Percentiles rank a stretch among this genome's conserved stretches.
phyloP scores from a whole-genome alignment of 2,113 vertebrate species.

The Jacana jacana region DNA sequence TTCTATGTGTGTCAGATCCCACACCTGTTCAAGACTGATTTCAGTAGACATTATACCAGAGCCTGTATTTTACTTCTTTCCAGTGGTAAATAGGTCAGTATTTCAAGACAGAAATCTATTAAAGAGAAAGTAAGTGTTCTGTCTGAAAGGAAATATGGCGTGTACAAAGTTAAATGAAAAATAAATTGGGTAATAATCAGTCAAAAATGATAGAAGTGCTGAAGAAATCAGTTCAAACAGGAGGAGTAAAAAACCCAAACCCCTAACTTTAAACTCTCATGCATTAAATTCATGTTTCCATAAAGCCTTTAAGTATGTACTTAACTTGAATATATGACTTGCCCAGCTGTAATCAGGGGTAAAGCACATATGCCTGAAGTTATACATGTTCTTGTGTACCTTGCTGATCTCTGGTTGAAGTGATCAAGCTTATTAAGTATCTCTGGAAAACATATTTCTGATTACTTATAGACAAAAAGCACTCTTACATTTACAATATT shows the following conservation, averaged over 20 bases:
- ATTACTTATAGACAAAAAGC: background rate
- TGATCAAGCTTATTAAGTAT: background rate
- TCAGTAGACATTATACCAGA: background rate
- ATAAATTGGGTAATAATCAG: conserved; percentile 39
- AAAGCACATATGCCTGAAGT: background rate
- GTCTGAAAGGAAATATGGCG: conserved; percentile 3
- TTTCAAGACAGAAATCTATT: conserved; percentile 37
- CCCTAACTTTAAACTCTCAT: background rate
- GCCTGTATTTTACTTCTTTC: conserved; percentile 32
- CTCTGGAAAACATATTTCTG: background rate
- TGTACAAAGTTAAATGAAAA: conserved; percentile 45
- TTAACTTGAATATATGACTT: background rate
- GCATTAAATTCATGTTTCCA: background rate
- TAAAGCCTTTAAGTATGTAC: background rate
- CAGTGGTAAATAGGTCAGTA: conserved; percentile 28
- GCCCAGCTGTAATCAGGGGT: background rate
- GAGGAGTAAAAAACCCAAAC: background rate
- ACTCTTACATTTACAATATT: background rate
- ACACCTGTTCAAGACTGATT: conserved; percentile 14
- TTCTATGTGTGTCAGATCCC: conserved; percentile 33
- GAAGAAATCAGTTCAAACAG: conserved; percentile 5
- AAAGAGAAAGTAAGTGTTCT: conserved; percentile 10
- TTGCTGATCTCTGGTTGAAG: background rate
- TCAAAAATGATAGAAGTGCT: conserved; percentile 2
- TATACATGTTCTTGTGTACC: background rate